Percentiles rank a stretch among this genome's conserved stretches.
These are phyloP conservation scores for Drosophila infuscata DNA, from an alignment of 2,888 invertebrate genomes.

Conservation along the genomic window DNA sequence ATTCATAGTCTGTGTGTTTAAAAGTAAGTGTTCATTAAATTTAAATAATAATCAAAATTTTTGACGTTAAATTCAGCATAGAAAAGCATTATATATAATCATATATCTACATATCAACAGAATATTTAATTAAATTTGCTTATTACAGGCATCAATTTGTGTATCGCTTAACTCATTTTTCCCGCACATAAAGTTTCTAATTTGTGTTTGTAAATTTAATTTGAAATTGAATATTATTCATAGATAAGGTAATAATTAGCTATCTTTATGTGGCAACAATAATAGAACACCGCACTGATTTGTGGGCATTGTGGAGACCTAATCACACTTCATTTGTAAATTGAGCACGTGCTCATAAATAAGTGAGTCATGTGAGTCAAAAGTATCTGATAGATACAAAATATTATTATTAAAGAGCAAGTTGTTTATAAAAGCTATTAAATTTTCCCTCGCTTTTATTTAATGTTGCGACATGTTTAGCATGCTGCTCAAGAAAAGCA, in stretches of 20 bases:
- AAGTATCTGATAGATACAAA: conserved; percentile 34
- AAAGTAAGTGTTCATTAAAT: not conserved
- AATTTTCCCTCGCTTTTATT: conserved; percentile 4
- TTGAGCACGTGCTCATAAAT: conserved; percentile 31
- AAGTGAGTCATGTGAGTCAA: not conserved
- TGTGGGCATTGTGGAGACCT: not conserved
- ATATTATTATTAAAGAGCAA: conserved; percentile 1
- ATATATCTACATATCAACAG: not conserved
- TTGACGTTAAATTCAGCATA: not conserved
- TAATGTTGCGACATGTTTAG: conserved; percentile 25
- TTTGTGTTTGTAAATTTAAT: conserved; percentile 2
- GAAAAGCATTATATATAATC: not conserved
- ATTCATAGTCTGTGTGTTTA: not conserved
- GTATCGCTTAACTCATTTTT: not conserved
- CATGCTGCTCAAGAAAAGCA: conserved; percentile 11
- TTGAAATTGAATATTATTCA: not conserved
- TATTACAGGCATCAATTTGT: not conserved
- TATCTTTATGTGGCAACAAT: conserved; percentile 1
- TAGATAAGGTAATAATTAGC: conserved; percentile 26
- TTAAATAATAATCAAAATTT: not conserved
- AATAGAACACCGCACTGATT: conserved; percentile 4
- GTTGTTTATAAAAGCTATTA: conserved; percentile 24
- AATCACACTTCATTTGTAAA: conserved; percentile 29
- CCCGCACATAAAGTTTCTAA: not conserved
- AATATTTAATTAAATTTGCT: not conserved